Percentiles rank a stretch among this genome's conserved stretches.
Evolutionary conservation across 2,797 vertebrate genomes (phyloP).

Genomic region (Gobio occitaniae): DNA sequence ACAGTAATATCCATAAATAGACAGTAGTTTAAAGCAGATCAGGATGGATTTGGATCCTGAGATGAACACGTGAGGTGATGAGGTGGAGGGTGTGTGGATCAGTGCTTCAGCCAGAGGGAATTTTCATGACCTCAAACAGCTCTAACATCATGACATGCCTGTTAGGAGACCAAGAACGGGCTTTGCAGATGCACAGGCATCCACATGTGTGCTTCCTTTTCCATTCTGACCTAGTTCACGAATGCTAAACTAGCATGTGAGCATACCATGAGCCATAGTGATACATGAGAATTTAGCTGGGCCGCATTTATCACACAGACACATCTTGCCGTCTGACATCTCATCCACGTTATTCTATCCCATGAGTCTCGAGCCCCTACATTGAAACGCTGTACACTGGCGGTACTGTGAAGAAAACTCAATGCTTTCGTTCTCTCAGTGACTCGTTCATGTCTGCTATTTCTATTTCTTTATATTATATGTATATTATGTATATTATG

Average conservation of each 20-base stretch:
- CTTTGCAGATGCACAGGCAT: background rate
- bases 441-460: background rate
- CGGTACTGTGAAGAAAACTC: background rate
- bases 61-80: slow-evolving; percentile 4
- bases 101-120: slow-evolving; percentile 14
- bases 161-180: background rate
- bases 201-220: slow-evolving; percentile 31
- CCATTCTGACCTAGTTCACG: slow-evolving; percentile 53
- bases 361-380: background rate
- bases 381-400: background rate
- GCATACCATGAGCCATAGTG: background rate
- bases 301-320: slow-evolving; percentile 34
- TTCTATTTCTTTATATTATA: background rate
- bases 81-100: slow-evolving; percentile 5
- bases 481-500: too few species aligned
- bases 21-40: slow-evolving; percentile 28
- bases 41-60: slow-evolving; percentile 24
- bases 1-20: slow-evolving; percentile 38
- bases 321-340: slow-evolving; percentile 16
- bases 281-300: slow-evolving; percentile 19
- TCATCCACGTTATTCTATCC: slow-evolving; percentile 24
- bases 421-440: background rate
- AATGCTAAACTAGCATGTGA: slow-evolving; percentile 34
- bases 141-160: slow-evolving; percentile 23
- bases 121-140: slow-evolving; percentile 29